Percentiles rank a stretch among this genome's conserved stretches.
phyloP scores from a whole-genome alignment of 2,888 invertebrate species.

The Cabera pusaria region DNA sequence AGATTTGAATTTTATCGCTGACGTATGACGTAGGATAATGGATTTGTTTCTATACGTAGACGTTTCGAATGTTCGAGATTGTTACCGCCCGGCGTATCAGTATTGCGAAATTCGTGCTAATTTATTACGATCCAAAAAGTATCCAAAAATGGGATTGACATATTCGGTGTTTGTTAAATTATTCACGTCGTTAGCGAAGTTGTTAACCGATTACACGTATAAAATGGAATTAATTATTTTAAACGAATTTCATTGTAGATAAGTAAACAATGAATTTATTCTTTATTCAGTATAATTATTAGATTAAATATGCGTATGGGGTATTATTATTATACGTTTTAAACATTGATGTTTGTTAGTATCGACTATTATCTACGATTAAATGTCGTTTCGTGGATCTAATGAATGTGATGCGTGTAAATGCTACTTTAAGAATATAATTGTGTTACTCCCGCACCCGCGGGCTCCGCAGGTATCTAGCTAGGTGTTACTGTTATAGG shows the following conservation, averaged over 20 bases:
- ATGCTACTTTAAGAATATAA: too few species aligned
- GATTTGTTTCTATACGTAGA: conserved; percentile 75
- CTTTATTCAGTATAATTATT: conserved; percentile 54
- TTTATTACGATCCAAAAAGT: conserved; percentile 52
- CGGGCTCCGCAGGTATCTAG: conserved; percentile 44
- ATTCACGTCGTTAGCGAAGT: conserved; percentile 65
- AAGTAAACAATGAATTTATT: conserved; percentile 65
- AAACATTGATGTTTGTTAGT: conserved; percentile 69
- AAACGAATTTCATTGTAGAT: conserved; percentile 69
- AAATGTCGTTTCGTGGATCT: conserved; percentile 65
- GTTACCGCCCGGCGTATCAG: conserved; percentile 76
- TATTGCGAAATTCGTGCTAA: conserved; percentile 55
- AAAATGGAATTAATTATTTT: conserved; percentile 64
- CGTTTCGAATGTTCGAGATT: conserved; percentile 76
- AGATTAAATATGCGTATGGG: conserved; percentile 60
- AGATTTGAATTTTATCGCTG: conserved; percentile 73
- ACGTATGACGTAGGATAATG: conserved; percentile 73
- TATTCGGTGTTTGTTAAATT: conserved; percentile 69
- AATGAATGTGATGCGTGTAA: conserved; percentile 45
- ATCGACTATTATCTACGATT: conserved; percentile 52
- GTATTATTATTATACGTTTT: conserved; percentile 51
- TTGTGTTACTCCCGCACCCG: conserved; percentile 54
- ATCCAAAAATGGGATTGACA: conserved; percentile 55
- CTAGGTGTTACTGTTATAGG: conserved; percentile 33
- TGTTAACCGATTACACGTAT: conserved; percentile 61